These are phyloP conservation scores for Melanargia galathea DNA, from an alignment of 2,888 invertebrate species.

Conservation along the genomic window DNA sequence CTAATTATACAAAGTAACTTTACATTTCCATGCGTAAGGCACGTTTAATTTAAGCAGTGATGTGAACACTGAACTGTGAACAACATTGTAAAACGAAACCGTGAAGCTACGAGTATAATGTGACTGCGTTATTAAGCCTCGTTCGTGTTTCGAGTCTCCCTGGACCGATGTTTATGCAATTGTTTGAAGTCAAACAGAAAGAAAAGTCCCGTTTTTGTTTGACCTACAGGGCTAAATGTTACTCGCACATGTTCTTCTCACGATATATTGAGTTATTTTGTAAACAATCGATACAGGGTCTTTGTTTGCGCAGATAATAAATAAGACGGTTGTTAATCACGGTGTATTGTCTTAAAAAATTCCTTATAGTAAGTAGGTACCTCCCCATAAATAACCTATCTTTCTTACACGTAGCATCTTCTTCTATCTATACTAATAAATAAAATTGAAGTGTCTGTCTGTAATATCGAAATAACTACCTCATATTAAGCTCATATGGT, in stretches of 20 bases:
- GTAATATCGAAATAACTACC: too few relatives aligned
- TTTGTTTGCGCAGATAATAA: slow-evolving; percentile 24
- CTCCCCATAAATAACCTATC: too few relatives aligned
- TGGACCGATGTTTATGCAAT: slow-evolving; percentile 48
- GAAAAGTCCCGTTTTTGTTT: slow-evolving; percentile 48
- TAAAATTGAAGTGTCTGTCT: too few relatives aligned
- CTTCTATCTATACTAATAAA: too few relatives aligned
- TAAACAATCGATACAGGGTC: slow-evolving; percentile 26
- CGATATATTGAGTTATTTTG: slow-evolving; percentile 38
- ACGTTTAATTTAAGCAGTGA: slow-evolving; percentile 57
- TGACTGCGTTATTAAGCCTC: slow-evolving; percentile 67
- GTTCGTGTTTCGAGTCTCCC: slow-evolving; percentile 41
- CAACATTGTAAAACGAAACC: slow-evolving; percentile 66
- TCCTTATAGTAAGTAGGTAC: neutral
- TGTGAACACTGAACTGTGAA: too few relatives aligned
- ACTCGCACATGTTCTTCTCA: slow-evolving; percentile 36
- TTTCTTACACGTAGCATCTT: too few relatives aligned
- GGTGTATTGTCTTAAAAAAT: neutral
- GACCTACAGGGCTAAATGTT: slow-evolving; percentile 44
- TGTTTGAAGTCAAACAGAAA: slow-evolving; percentile 50
- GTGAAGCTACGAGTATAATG: slow-evolving; percentile 61
- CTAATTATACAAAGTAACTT: slow-evolving; percentile 65
- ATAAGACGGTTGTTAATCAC: neutral
- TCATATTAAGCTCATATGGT: too few relatives aligned
- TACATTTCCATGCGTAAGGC: slow-evolving; percentile 52